A percentile compares a stretch with the other conserved stretches of the same genome.
Evolutionary conservation across 2,113 vertebrate species (phyloP).

Genomic region (Leuciscus idus): DNA sequence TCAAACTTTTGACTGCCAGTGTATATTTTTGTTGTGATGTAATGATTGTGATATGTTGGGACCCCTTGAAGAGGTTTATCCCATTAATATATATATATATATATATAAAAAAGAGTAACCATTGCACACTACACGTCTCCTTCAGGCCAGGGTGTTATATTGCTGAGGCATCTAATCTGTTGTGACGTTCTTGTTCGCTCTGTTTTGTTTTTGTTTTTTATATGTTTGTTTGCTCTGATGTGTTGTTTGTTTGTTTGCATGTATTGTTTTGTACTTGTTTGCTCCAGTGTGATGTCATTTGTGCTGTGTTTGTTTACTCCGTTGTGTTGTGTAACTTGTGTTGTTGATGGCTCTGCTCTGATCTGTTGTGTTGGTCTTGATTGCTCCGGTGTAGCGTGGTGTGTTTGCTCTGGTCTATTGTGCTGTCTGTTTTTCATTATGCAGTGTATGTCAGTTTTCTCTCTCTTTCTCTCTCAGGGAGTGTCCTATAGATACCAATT

Average conservation of each 20-base stretch:
- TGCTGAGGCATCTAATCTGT: neutral
- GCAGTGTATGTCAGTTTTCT: slow-evolving; percentile 75
- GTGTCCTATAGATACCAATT: slow-evolving; percentile 77
- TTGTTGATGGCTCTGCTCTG: slow-evolving; percentile 11
- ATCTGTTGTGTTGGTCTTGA: slow-evolving; percentile 29
- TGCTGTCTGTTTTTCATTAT: slow-evolving; percentile 60
- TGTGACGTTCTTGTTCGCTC: neutral
- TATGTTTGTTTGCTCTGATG: slow-evolving; percentile 11
- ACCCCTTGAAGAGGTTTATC: neutral
- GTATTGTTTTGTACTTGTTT: slow-evolving; percentile 1
- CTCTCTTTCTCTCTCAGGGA: slow-evolving; percentile 64
- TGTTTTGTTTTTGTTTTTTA: neutral
- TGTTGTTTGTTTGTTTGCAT: neutral
- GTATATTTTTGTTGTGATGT: neutral
- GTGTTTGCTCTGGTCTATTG: slow-evolving; percentile 30
- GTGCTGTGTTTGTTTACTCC: slow-evolving; percentile 10
- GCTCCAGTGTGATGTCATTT: slow-evolving; percentile 11
- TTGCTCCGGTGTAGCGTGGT: neutral
- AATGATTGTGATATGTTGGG: neutral
- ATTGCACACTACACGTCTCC: neutral
- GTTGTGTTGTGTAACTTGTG: neutral
- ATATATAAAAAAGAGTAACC: too few relatives aligned
- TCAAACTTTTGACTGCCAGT: too few relatives aligned
- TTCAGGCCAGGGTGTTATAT: neutral
- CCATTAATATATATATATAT: neutral